Percentiles rank a stretch among this genome's conserved stretches.
phyloP scores from a whole-genome alignment of 1,140 invertebrate species.

The Platorchestia sp. region DNA sequence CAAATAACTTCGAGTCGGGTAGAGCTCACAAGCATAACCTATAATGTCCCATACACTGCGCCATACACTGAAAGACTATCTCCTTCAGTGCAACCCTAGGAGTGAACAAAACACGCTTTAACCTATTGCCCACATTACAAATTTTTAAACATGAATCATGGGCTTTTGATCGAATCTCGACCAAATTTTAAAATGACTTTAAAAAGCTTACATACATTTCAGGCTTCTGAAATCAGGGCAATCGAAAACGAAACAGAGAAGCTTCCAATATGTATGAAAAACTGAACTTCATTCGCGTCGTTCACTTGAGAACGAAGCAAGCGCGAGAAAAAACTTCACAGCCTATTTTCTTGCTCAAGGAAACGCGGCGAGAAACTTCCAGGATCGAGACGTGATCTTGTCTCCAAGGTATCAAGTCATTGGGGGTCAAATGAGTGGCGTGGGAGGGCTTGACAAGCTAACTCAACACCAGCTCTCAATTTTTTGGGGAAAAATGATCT shows the following conservation, averaged over 20 bases:
- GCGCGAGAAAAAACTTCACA: not conserved
- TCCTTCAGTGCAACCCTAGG: too few relatives aligned
- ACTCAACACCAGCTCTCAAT: not conserved
- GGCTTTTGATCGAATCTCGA: not conserved
- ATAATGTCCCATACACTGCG: too few relatives aligned
- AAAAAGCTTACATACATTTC: not conserved
- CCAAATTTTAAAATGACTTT: not conserved
- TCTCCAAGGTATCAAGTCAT: not conserved
- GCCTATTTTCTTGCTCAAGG: not conserved
- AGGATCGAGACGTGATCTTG: not conserved
- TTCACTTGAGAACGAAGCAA: not conserved
- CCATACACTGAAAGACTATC: too few relatives aligned
- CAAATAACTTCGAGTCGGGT: too few relatives aligned
- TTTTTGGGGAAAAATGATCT: not conserved
- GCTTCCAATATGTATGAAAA: not conserved
- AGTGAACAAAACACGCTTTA: too few relatives aligned
- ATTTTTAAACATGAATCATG: too few relatives aligned
- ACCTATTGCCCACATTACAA: too few relatives aligned
- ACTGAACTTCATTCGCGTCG: not conserved
- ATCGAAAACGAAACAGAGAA: not conserved
- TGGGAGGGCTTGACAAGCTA: not conserved
- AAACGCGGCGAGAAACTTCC: not conserved
- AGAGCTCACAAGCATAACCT: too few relatives aligned
- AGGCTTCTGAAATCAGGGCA: not conserved
- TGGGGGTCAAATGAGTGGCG: not conserved